Conservation (phyloP, 2,797 vertebrate genomes). For the Centropyge bicolor region DNA sequence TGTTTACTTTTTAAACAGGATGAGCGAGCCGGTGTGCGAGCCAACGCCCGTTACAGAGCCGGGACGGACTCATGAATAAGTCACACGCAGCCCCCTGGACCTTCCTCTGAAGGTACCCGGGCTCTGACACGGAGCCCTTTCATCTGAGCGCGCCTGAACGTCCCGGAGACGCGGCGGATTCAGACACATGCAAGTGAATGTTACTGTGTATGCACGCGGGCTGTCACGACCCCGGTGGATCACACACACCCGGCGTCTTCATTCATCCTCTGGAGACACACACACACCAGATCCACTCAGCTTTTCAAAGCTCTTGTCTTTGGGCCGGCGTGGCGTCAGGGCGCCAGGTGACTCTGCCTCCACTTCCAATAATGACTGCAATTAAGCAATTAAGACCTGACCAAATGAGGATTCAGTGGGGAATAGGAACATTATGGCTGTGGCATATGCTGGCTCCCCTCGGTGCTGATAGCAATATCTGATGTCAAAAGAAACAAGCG, state of each 20-base stretch:
- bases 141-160: constrained; percentile 81
- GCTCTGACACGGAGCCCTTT: constrained; percentile 83
- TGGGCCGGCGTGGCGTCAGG: constrained; percentile 60
- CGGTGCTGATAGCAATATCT: constrained; percentile 60
- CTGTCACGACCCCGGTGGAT: constrained; percentile 67
- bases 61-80: constrained; percentile 86
- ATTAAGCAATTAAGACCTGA: constrained; percentile 84
- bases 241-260: constrained; percentile 61
- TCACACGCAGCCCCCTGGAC: constrained; percentile 85
- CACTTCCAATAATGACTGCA: constrained; percentile 82
- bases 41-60: constrained; percentile 62
- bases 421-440: constrained; percentile 66
- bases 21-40: constrained; percentile 58
- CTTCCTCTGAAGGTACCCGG: constrained; percentile 83
- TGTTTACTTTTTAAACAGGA: constrained; percentile 95
- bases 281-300: constrained; percentile 52
- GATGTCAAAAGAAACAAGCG: constrained; percentile 47
- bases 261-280: constrained; percentile 73
- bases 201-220: constrained; percentile 55
- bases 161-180: constrained; percentile 79
- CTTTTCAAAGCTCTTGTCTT: constrained; percentile 51
- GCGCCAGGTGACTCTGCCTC: constrained; percentile 72
- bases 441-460: constrained; percentile 68
- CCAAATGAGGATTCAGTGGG: constrained; percentile 78
- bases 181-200: constrained; percentile 73